Evolutionary conservation across 2,888 invertebrate species (phyloP).

Genomic region (Tuta absoluta): DNA sequence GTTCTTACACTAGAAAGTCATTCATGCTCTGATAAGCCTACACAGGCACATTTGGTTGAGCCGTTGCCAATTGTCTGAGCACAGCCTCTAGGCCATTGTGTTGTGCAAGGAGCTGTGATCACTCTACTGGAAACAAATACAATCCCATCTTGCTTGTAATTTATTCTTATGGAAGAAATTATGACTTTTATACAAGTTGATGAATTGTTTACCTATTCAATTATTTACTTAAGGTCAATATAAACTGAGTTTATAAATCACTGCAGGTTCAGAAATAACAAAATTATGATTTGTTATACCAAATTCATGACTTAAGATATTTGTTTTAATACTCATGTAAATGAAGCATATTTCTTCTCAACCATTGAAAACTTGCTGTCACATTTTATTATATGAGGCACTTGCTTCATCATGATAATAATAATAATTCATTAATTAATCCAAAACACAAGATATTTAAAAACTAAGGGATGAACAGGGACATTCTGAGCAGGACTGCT

Average conservation of each 20-base stretch:
- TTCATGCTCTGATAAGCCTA: slow-evolving; percentile 79
- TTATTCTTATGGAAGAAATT: not conserved
- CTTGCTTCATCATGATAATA: too few relatives aligned
- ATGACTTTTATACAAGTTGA: not conserved
- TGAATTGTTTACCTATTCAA: not conserved
- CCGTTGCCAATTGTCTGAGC: slow-evolving; percentile 68
- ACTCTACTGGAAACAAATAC: slow-evolving; percentile 61
- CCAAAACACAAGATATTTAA: too few relatives aligned
- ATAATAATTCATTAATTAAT: too few relatives aligned
- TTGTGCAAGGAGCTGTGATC: slow-evolving; percentile 65
- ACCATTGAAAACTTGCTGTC: too few relatives aligned
- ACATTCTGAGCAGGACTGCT: too few relatives aligned
- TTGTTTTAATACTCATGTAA: too few relatives aligned
- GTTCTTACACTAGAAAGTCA: slow-evolving; percentile 73
- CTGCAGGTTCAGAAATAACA: not conserved
- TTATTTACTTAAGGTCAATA: not conserved
- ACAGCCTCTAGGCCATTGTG: slow-evolving; percentile 68
- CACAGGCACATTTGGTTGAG: slow-evolving; percentile 65
- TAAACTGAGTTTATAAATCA: not conserved
- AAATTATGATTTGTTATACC: too few relatives aligned
- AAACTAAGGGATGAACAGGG: too few relatives aligned
- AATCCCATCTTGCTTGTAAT: slow-evolving; percentile 19
- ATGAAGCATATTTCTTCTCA: too few relatives aligned
- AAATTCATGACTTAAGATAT: too few relatives aligned
- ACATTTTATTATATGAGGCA: too few relatives aligned